phyloP scores from a whole-genome alignment of 2,113 vertebrate genomes.

The Colius striatus region DNA sequence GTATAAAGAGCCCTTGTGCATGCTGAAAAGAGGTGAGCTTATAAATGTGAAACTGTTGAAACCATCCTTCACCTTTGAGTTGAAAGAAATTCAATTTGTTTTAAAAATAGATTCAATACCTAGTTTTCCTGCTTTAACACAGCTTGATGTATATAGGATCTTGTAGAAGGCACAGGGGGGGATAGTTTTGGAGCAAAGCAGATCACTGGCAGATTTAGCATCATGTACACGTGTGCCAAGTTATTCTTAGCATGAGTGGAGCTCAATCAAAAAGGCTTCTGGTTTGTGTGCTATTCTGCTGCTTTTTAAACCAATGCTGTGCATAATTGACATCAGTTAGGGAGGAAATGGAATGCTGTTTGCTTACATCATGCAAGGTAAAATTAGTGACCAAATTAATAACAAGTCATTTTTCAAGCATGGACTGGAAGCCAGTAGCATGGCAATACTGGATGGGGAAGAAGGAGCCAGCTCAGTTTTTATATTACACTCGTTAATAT shows the following conservation, averaged over 20 bases:
- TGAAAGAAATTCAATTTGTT: not conserved
- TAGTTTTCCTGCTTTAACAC: not conserved
- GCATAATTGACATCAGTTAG: not conserved
- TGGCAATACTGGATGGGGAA: not conserved
- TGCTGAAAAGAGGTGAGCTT: not conserved
- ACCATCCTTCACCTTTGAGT: not conserved
- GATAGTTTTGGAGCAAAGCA: not conserved
- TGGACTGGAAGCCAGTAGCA: not conserved
- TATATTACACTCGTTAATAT: not conserved
- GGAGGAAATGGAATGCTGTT: not conserved
- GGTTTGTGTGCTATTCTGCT: not conserved
- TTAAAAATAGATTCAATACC: not conserved
- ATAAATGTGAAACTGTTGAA: not conserved
- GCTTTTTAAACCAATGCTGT: constrained; percentile 5
- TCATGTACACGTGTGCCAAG: rapidly evolving
- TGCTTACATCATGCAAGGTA: not conserved
- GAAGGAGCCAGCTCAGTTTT: not conserved
- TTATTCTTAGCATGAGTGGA: not conserved
- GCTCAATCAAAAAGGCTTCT: constrained; percentile 3
- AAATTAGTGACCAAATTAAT: constrained; percentile 26
- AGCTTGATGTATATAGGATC: not conserved
- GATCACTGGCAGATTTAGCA: not conserved
- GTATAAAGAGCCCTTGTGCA: constrained; percentile 37
- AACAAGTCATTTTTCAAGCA: not conserved
- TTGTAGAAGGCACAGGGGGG: not conserved